phyloP scores from a whole-genome alignment of 1,140 invertebrate species.

The Zaprionus vittiger region DNA sequence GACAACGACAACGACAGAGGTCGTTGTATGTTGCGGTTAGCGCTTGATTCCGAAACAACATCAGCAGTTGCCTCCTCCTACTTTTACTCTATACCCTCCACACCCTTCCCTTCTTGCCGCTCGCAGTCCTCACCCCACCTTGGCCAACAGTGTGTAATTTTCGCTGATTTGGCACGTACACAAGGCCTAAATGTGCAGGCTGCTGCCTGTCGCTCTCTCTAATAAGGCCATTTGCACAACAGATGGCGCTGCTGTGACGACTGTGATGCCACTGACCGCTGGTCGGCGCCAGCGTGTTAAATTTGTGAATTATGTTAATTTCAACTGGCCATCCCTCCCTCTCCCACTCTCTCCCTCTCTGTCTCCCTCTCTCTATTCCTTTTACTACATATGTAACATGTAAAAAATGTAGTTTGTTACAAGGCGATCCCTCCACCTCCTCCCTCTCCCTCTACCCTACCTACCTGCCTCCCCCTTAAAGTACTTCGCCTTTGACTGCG shows the following conservation, averaged over 20 bases:
- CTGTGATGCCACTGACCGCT: conserved; percentile 45
- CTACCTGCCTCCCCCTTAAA: background rate
- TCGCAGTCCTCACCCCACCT: background rate
- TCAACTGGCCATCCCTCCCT: background rate
- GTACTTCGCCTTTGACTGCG: conserved; percentile 27
- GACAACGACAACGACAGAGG: background rate
- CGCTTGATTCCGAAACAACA: conserved; percentile 10
- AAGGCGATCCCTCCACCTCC: background rate
- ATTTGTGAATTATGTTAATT: conserved; percentile 79
- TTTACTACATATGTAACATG: conserved; percentile 49
- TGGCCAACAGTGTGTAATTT: conserved; percentile 34
- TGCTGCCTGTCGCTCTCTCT: conserved; percentile 24
- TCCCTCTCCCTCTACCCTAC: background rate
- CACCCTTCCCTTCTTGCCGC: background rate
- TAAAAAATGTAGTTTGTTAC: conserved; percentile 69
- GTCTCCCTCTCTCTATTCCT: background rate
- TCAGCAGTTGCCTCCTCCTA: background rate
- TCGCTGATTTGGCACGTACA: conserved; percentile 76
- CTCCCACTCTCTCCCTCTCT: background rate
- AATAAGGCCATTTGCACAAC: conserved; percentile 57
- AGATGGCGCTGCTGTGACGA: conserved; percentile 51
- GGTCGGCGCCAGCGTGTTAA: conserved; percentile 68
- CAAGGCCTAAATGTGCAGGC: conserved; percentile 43
- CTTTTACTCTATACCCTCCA: background rate
- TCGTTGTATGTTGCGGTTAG: conserved; percentile 23